Base-by-base conservation (phyloP, 2,113 vertebrate species). In the Apistogramma diplotaenia region DNA sequence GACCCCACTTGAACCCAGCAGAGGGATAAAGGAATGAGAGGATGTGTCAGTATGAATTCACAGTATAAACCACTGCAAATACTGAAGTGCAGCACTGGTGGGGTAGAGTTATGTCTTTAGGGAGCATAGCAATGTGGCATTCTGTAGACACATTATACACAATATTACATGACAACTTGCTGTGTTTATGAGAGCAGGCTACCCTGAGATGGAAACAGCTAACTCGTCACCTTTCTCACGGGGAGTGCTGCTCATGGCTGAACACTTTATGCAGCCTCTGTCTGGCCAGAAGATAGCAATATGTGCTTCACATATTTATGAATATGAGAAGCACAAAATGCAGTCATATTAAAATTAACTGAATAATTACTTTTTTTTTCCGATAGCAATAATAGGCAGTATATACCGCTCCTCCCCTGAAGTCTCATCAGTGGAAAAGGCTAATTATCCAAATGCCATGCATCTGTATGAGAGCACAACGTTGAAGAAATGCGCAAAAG, bases 371-470 rank as follows among this genome's bases (percentile, higher is more conserved):
- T 29, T 29, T 21, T 53, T 49, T 46, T 43, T 43, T 43, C 16
- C 49, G 65, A 31, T 70, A 29, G 40, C 40, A 49, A 25, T 51
- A 49, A 10, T 43, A 70, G 25, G 43, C 43, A 13, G 25, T 70
- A 51, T 29, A 51, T 51, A 31, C 19, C 43, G 16, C 51, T 7
- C 35, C 54, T 74, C 23, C 23, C 6, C 35, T 27, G 27, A 60
- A 51, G 27, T 40, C 53, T 49, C 43, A 49, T 60, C 57, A 51
- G 13, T 33, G 40, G 43, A 33, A 54, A 78, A 31, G 58, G 11
- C 37, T 71, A 74, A 81, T 87, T 60, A 87, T 40, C 37, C 54
- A 81, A 56, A 78, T 78, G 46, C 27, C 58, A 46, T 10, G 27
- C 31, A 54, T 31, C 40, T 78, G 31, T 49, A 40, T 56, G 73